Conservation (phyloP, 2,888 invertebrate species). For the Drepana falcataria region DNA sequence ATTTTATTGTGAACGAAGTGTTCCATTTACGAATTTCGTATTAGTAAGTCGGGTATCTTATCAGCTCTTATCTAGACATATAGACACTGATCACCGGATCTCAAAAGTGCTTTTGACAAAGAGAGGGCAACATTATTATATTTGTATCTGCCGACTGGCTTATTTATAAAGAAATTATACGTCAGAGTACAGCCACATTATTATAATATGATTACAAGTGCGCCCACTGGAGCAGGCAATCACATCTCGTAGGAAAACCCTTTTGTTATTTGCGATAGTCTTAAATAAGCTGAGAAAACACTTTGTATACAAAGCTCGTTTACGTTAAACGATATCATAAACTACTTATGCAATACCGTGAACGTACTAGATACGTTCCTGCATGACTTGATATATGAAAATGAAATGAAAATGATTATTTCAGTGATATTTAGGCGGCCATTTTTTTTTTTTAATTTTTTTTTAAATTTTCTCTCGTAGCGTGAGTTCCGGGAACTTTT, state of each 20-base stretch:
- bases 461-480: too few species aligned
- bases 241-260: constrained; percentile 1
- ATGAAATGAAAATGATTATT: constrained; percentile 25
- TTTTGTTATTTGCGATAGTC: constrained; percentile 11
- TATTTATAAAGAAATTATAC: neutral
- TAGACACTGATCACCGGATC: too few species aligned
- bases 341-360: constrained; percentile 22
- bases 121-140: too few species aligned
- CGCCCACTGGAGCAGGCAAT: neutral
- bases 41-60: too few species aligned
- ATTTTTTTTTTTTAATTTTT: constrained; percentile 26
- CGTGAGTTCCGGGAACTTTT: too few species aligned
- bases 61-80: too few species aligned
- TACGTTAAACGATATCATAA: constrained; percentile 24
- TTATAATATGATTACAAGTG: neutral
- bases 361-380: constrained; percentile 6
- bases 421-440: constrained; percentile 19
- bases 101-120: too few species aligned
- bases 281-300: constrained; percentile 13
- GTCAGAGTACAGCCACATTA: neutral
- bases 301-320: constrained; percentile 27
- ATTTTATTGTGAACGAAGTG: too few species aligned
- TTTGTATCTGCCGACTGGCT: neutral
- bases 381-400: too few species aligned
- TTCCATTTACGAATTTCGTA: too few species aligned